Percentiles rank a stretch among this genome's conserved stretches.
phyloP scores from a whole-genome alignment of 2,797 vertebrate genomes.

The Leucoraja ocellata region DNA sequence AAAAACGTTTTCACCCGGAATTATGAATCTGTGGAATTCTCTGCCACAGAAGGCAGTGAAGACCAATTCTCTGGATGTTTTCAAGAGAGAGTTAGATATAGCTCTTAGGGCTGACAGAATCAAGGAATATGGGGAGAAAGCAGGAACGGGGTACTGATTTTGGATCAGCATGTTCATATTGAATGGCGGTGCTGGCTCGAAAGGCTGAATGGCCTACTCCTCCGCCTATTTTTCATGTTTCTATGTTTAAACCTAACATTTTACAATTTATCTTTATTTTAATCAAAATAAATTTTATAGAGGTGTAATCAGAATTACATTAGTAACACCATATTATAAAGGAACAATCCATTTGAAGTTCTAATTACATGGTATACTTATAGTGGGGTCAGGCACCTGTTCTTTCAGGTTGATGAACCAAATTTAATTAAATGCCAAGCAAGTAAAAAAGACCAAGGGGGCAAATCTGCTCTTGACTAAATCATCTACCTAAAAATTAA shows the following conservation, averaged over 20 bases:
- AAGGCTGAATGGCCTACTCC: no score
- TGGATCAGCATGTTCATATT: no score
- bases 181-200: no score
- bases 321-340: neutral
- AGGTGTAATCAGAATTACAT: neutral
- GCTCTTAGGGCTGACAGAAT: no score
- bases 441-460: neutral
- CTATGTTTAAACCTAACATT: neutral
- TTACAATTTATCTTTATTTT: neutral
- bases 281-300: neutral
- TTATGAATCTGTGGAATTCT: no score
- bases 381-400: neutral
- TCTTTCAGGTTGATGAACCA: constrained; percentile 6
- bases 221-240: no score
- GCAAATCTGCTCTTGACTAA: neutral
- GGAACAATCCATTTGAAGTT: neutral
- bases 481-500: neutral
- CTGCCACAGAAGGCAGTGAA: no score
- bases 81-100: no score
- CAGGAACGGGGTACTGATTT: no score
- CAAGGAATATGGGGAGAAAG: no score
- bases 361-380: neutral
- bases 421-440: neutral
- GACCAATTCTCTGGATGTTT: no score
- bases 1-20: no score